phyloP scores from a whole-genome alignment of 2,888 invertebrate species.

The Hoplodrina ambigua region DNA sequence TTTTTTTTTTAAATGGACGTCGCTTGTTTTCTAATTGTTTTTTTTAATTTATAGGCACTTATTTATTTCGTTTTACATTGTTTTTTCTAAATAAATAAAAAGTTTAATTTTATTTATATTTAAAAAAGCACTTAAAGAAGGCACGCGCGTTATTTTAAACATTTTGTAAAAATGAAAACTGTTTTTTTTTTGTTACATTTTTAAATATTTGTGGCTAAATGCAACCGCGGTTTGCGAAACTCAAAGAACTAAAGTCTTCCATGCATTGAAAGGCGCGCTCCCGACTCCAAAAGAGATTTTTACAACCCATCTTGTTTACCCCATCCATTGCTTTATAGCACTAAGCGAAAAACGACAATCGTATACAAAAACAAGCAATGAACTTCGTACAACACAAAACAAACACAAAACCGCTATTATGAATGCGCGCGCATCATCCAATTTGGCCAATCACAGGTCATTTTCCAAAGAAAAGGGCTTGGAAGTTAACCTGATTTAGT shows the following conservation, averaged over 20 bases:
- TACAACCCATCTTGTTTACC: neutral
- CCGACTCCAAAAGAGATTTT: conserved; percentile 2
- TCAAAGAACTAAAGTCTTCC: conserved; percentile 58
- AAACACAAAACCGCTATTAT: conserved; percentile 7
- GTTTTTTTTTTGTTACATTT: conserved; percentile 44
- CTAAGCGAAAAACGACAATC: accelerated
- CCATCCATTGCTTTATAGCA: conserved; percentile 33
- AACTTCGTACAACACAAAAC: conserved; percentile 7
- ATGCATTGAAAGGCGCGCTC: conserved; percentile 45
- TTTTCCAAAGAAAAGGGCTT: conserved; percentile 72
- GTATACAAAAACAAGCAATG: conserved; percentile 39
- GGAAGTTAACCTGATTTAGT: conserved; percentile 58
- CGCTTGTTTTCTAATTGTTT: neutral
- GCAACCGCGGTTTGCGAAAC: conserved; percentile 51
- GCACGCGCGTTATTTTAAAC: conserved; percentile 27
- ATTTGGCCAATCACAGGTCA: conserved; percentile 73
- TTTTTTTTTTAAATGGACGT: conserved; percentile 9
- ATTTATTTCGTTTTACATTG: no score
- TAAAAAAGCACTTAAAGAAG: conserved; percentile 23
- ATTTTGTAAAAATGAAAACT: conserved; percentile 25
- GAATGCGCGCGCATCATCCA: conserved; percentile 75
- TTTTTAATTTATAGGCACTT: no score
- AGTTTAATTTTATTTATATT: conserved; percentile 9
- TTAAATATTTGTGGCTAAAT: conserved; percentile 51
- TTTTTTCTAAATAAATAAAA: neutral